phyloP scores from a whole-genome alignment of 92 coral and sea anemone genomes.

The Desmophyllum pertusum region DNA sequence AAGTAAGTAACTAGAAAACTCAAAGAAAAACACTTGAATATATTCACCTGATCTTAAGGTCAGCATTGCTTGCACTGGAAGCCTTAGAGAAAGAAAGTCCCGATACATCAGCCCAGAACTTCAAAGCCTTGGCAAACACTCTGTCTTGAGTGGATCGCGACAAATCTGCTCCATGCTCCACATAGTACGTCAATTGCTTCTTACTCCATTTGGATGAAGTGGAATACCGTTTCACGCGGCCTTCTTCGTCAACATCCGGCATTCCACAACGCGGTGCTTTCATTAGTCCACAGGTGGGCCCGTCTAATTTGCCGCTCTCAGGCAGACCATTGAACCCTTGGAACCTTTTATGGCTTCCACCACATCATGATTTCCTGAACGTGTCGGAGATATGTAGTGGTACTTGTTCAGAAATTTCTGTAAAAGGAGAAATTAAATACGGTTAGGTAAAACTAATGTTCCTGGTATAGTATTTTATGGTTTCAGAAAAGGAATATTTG shows the following conservation, averaged over 20 bases:
- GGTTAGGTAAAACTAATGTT: no score
- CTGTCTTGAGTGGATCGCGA: neutral
- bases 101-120: neutral
- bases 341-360: neutral
- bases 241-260: neutral
- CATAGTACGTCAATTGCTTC: neutral
- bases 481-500: no score
- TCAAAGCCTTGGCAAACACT: neutral
- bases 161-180: neutral
- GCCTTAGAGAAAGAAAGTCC: neutral
- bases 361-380: neutral
- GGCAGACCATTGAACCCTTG: constrained; percentile 8
- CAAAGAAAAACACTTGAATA: no score
- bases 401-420: neutral
- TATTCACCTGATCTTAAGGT: neutral
- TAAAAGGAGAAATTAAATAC: neutral
- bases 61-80: neutral
- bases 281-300: neutral
- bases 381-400: neutral
- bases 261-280: neutral
- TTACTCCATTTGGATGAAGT: neutral
- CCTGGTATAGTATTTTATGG: no score
- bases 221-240: neutral
- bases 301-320: neutral
- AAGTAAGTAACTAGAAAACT: no score